Evolutionary conservation across 2,888 invertebrate species (phyloP), one percentile per base, ranked within the genome.

Genomic region (Bimastos eiseni): DNA sequence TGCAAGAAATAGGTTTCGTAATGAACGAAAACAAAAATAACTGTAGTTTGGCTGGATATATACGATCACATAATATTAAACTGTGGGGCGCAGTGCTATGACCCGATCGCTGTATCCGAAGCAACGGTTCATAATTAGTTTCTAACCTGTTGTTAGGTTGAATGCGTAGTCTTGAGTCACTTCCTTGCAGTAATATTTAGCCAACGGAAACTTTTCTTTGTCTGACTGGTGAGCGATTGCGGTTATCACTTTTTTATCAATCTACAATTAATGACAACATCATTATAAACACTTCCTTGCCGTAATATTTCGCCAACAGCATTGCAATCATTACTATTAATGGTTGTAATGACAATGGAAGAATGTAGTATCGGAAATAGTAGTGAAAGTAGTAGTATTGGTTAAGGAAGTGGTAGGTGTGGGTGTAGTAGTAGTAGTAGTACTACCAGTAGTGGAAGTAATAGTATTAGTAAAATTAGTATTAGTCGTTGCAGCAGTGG

Each of bases 231-330:
- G 91, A 30, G 94, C 94, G 21, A 93, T 93, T 33, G 93, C 92
- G 11, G 91, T 92, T 34, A 94, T 93, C 17, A 92, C 93, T 34
- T 92, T 92, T 89, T 93, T 93, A 92, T 93, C 93, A 33, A 93
- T 89, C 94, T 94, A 91, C 30, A 70, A 70, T n/a, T n/a, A 30
- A 70, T n/a, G 8, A n/a, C 6, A 49, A 17, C 49, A 17, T 21
- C 49, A 49, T 21, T 21, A 11, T 41, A 1, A 21, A 5, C 15
- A 44, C 44, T 44, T 44, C 5, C 5, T 55, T 2, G n/a, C n/a
- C n/a, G n/a, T 11, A 41, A 41, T 41, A 41, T 41, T 41, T 41
- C 15, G 15, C 15, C 41, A 41, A 11, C 15, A 70, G 30, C 17
- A n/a, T 3, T 70, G 8, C 1, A 11, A 70, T n/a, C 8, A 70